Conservation (phyloP, 2,797 vertebrate genomes). For the Scomberomorus guttatus region DNA sequence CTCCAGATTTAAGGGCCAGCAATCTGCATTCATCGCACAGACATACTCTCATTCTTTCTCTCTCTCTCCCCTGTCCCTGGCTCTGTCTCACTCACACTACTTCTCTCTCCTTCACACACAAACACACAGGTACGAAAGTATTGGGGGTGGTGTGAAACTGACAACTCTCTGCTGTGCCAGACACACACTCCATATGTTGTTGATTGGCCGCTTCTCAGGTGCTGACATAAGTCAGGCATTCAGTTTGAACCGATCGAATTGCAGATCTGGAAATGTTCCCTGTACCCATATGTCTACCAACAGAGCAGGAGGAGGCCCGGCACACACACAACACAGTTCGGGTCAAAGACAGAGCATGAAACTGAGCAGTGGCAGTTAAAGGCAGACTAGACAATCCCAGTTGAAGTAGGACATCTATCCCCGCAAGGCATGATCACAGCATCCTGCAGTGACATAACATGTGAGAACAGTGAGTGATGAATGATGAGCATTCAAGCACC, state of each 20-base stretch:
- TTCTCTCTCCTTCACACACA: slow-evolving; percentile 35
- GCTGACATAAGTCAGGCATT: slow-evolving; percentile 83
- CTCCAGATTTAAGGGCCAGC: slow-evolving; percentile 75
- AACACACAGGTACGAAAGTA: slow-evolving; percentile 52
- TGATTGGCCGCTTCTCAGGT: slow-evolving; percentile 89
- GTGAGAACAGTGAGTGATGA: slow-evolving; percentile 64
- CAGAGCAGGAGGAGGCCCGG: not conserved
- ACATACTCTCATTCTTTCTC: slow-evolving; percentile 38
- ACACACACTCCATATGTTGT: slow-evolving; percentile 89
- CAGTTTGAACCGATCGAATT: slow-evolving; percentile 81
- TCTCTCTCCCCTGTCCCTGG: slow-evolving; percentile 8
- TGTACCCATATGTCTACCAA: slow-evolving; percentile 27
- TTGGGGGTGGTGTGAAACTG: slow-evolving; percentile 88
- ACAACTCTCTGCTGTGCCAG: slow-evolving; percentile 85
- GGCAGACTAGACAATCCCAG: slow-evolving; percentile 52
- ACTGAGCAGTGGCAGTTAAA: slow-evolving; percentile 39
- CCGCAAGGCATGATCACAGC: slow-evolving; percentile 49
- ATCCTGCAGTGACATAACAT: slow-evolving; percentile 63
- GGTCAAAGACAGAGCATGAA: slow-evolving; percentile 46
- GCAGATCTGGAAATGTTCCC: slow-evolving; percentile 52
- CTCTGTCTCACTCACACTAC: slow-evolving; percentile 41
- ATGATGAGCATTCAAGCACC: slow-evolving; percentile 46
- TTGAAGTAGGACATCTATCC: slow-evolving; percentile 56
- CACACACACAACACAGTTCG: slow-evolving; percentile 1
- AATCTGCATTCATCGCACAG: slow-evolving; percentile 76